phyloP scores from a whole-genome alignment of 2,888 invertebrate species.

The Sarcophaga variegata region DNA sequence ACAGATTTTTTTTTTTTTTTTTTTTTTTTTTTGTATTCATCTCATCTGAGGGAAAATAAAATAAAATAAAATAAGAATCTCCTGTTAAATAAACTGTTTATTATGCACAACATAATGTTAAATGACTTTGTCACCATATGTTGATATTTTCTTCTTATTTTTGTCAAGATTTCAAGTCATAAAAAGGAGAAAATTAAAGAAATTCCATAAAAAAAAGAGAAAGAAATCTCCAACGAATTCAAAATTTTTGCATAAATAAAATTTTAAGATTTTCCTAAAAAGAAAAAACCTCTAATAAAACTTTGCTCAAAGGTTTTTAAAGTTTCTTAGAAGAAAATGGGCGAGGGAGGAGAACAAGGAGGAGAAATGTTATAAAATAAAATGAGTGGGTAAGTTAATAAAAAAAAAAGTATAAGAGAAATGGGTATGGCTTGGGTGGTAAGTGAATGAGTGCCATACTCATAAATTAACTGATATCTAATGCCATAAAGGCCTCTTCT shows the following conservation, averaged over 20 bases:
- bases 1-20: not conserved
- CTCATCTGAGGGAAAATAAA: constrained; percentile 9
- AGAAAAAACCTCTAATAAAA: not conserved
- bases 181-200: constrained; percentile 44
- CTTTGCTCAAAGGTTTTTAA: not conserved
- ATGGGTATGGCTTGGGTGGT: not conserved
- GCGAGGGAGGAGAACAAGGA: not conserved
- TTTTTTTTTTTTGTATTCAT: not conserved
- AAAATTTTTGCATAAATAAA: constrained; percentile 17
- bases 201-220: constrained; percentile 39
- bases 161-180: constrained; percentile 33
- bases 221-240: not conserved
- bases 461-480: constrained; percentile 69
- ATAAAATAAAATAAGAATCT: constrained; percentile 17
- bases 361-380: constrained; percentile 1
- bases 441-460: constrained; percentile 37
- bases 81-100: constrained; percentile 62
- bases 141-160: constrained; percentile 53
- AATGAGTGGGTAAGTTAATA: not conserved
- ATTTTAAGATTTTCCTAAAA: constrained; percentile 44
- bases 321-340: constrained; percentile 1
- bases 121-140: constrained; percentile 66
- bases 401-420: no score
- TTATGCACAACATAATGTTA: constrained; percentile 65
- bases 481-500: constrained; percentile 65